phyloP scores from a whole-genome alignment of 2,113 vertebrate species.

The Brachirus orientalis region DNA sequence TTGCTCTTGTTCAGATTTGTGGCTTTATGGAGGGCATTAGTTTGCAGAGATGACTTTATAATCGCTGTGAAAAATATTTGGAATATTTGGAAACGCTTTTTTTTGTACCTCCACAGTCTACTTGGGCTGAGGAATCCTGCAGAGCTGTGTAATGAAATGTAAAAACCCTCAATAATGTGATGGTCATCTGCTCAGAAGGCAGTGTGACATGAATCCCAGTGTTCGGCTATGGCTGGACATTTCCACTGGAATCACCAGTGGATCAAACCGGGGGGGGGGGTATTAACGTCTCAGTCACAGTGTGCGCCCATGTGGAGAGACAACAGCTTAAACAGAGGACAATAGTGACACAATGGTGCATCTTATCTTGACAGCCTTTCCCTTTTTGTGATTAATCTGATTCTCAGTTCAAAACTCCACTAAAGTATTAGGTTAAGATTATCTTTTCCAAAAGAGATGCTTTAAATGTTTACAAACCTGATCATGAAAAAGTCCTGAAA shows the following conservation, averaged over 20 bases:
- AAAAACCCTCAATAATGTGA: conserved; percentile 69
- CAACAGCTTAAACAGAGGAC: neutral
- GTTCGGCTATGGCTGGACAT: conserved; percentile 26
- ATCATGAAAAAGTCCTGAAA: no score
- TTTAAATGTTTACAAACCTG: neutral
- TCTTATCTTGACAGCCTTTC: neutral
- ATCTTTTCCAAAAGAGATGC: no score
- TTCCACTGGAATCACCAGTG: conserved; percentile 26
- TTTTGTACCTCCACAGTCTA: conserved; percentile 3
- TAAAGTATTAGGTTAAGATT: neutral
- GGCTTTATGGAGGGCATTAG: neutral
- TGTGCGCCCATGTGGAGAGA: neutral
- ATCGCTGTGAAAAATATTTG: conserved; percentile 14
- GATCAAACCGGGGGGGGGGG: conserved; percentile 37
- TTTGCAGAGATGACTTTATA: conserved; percentile 3
- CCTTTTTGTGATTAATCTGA: neutral
- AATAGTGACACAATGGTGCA: neutral
- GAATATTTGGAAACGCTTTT: no score
- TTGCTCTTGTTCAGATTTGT: neutral
- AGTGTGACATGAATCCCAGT: conserved; percentile 38
- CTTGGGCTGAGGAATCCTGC: conserved; percentile 28
- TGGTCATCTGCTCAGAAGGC: conserved; percentile 37
- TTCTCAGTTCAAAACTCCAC: neutral
- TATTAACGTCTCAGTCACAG: conserved; percentile 38
- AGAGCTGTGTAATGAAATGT: conserved; percentile 62